phyloP scores from a whole-genome alignment of 1,140 invertebrate species.

The Aphidius gifuensis region DNA sequence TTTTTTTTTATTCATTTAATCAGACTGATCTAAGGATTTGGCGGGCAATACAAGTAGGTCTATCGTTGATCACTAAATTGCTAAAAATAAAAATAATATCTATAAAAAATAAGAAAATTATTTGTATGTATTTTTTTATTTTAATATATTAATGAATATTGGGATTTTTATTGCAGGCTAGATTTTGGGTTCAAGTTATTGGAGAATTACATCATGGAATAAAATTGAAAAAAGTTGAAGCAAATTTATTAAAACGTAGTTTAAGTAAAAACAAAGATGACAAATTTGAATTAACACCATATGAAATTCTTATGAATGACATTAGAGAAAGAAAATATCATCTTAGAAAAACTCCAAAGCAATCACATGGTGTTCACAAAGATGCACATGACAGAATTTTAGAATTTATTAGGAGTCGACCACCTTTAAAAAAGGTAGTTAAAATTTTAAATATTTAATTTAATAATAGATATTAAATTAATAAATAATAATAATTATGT shows the following conservation, averaged over 20 bases:
- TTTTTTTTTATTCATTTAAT: background rate
- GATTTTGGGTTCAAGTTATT: slow-evolving; percentile 96
- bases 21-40: slow-evolving; percentile 70
- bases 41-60: slow-evolving; percentile 73
- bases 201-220: slow-evolving; percentile 80
- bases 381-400: slow-evolving; percentile 93
- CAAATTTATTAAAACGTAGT: slow-evolving; percentile 54
- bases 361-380: slow-evolving; percentile 73
- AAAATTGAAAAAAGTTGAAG: slow-evolving; percentile 85
- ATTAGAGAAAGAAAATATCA: slow-evolving; percentile 86
- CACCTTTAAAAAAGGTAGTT: slow-evolving; percentile 83
- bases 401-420: slow-evolving; percentile 93
- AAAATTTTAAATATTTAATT: slow-evolving; percentile 24
- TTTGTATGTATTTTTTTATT: slow-evolving; percentile 1
- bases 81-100: slow-evolving; percentile 6
- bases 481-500: slow-evolving; percentile 17
- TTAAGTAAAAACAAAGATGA: slow-evolving; percentile 49
- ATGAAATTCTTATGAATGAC: slow-evolving; percentile 96
- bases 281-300: slow-evolving; percentile 95
- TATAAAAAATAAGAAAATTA: slow-evolving; percentile 9
- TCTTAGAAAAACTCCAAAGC: slow-evolving; percentile 65
- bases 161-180: slow-evolving; percentile 64
- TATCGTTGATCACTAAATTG: slow-evolving; percentile 20
- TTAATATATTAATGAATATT: background rate
- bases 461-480: background rate